Base-by-base conservation (phyloP, 92 coral and sea anemone genomes). In the Phenganax stokvisi region DNA sequence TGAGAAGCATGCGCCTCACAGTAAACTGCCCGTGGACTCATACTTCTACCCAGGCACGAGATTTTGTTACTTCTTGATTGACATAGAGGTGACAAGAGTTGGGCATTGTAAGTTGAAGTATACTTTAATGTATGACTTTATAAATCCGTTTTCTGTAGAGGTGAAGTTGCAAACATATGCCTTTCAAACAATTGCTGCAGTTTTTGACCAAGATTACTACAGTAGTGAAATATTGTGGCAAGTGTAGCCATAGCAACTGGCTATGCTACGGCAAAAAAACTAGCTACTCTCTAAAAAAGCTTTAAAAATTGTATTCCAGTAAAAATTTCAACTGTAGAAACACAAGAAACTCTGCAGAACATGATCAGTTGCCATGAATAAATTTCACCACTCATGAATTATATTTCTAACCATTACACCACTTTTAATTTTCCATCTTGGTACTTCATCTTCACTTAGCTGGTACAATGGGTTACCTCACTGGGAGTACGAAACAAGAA, bases 1-100 rank as follows among this genome's bases (percentile, higher is more conserved):
- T 63, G 79, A 81, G 25, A 85, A 75, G 54, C 80, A 86, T 77
- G 89, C 90, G 17, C 90, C 90, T 64, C 98, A 93, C 76, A 85
- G 90, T 2, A 89, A 91, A 6, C 79, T 93, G 8, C 98, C 98
- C 47, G 86, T 76, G 0, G 98, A 93, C 61, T 81, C 86, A 7
- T 89, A 89, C 60, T 87, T 74, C 30, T 91, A 91, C 60, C 89
- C 92, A 27, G 98, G 98, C 54, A 76, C 89, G 11, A 82, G 88
- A 64, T 91, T 57, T 70, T 77, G 81, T 20, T 89, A 86, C 72
- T 85, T 87, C 58, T 89, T 91, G 68, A 77, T 85, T 44, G 89
- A 91, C 10, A 84, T 93, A 78, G 92, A 91, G 81, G 98, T 93
- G 56, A 86, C 96, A 28, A 90, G 90, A n/a, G 81, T 93, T 65